phyloP scores from a whole-genome alignment of 1,140 invertebrate species.

The Sycophaga agraensis region DNA sequence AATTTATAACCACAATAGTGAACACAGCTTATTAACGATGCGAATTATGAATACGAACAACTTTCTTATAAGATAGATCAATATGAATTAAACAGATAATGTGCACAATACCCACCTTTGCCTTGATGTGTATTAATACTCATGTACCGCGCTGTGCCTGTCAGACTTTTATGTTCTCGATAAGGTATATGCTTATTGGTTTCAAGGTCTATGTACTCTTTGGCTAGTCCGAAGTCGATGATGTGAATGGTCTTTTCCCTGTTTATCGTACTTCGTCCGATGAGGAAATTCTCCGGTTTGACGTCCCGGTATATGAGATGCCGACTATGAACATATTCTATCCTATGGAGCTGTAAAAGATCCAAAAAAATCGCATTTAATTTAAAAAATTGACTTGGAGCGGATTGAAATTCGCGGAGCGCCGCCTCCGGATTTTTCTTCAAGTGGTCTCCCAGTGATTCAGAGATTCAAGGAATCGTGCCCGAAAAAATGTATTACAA shows the following conservation, averaged over 20 bases:
- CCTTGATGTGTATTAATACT: conserved; percentile 99
- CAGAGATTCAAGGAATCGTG: too few species aligned
- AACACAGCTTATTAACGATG: too few species aligned
- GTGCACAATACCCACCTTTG: conserved; percentile 86
- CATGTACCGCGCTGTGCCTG: conserved; percentile 98
- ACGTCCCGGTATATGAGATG: conserved; percentile 99
- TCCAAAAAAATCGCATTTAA: too few species aligned
- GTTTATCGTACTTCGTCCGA: conserved; percentile 96
- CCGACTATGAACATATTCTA: conserved; percentile 99
- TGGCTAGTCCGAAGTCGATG: conserved; percentile 99
- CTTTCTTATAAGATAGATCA: too few species aligned
- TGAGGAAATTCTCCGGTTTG: conserved; percentile 99
- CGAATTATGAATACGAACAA: too few species aligned
- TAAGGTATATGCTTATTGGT: conserved; percentile 99
- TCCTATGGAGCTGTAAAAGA: conserved; percentile 85
- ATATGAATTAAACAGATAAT: too few species aligned
- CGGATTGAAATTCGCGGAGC: neutral
- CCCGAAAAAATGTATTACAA: too few species aligned
- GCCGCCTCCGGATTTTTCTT: too few species aligned
- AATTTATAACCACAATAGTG: too few species aligned
- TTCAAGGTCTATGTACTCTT: conserved; percentile 99
- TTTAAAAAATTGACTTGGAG: too few species aligned
- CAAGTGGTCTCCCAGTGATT: too few species aligned
- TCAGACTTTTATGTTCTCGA: conserved; percentile 99
- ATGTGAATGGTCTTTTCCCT: conserved; percentile 99